phyloP scores from a whole-genome alignment of 2,888 invertebrate genomes.

The Eupithecia vulgata region DNA sequence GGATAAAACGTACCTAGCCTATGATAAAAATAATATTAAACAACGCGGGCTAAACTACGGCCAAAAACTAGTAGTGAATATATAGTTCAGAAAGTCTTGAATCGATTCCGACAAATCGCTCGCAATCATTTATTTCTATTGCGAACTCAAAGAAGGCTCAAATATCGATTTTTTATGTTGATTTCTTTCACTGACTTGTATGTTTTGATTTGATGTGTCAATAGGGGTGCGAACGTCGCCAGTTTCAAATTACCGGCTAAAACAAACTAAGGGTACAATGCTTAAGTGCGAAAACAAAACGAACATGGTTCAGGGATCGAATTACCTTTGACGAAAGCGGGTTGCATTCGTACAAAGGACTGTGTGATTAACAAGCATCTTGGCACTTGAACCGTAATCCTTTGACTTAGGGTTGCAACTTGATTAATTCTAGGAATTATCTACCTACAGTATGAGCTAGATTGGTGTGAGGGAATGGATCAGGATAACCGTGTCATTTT shows the following conservation, averaged over 20 bases:
- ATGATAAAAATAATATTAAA: too few relatives aligned
- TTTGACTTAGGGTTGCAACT: constrained; percentile 42
- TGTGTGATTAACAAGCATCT: constrained; percentile 50
- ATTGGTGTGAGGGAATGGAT: not conserved
- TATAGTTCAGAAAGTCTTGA: not conserved
- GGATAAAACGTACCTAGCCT: too few relatives aligned
- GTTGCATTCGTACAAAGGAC: constrained; percentile 75
- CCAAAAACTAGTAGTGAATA: not conserved
- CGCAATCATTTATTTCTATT: not conserved
- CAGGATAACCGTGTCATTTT: not conserved
- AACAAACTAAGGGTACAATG: constrained; percentile 77
- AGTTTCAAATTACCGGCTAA: constrained; percentile 75
- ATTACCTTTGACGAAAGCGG: constrained; percentile 78
- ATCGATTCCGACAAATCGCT: not conserved
- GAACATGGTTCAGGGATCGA: constrained; percentile 74
- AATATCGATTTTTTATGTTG: constrained; percentile 30
- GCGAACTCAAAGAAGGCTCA: constrained; percentile 5
- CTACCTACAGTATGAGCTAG: constrained; percentile 9
- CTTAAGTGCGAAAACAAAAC: constrained; percentile 82
- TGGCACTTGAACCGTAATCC: constrained; percentile 46
- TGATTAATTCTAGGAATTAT: constrained; percentile 3
- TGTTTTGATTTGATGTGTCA: constrained; percentile 82
- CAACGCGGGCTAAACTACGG: too few relatives aligned
- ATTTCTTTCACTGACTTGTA: constrained; percentile 55
- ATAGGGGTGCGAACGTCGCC: constrained; percentile 75